phyloP scores from a whole-genome alignment of 2,113 vertebrate species.

The Vulpes lagopus region DNA sequence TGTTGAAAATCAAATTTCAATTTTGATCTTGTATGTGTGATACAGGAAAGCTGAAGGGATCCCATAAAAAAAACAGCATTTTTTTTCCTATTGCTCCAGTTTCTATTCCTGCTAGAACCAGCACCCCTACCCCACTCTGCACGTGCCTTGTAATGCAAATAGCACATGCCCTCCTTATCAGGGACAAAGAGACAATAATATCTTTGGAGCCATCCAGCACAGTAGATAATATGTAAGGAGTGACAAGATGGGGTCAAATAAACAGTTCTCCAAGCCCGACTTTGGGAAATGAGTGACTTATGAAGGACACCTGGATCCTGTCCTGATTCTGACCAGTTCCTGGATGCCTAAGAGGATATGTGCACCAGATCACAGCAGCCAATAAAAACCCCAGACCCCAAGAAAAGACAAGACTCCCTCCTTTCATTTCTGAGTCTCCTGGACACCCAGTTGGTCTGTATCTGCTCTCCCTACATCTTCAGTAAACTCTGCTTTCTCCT shows the following conservation, averaged over 20 bases:
- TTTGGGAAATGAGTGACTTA: not conserved
- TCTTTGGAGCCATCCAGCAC: not conserved
- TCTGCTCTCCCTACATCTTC: not conserved
- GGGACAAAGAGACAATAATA: not conserved
- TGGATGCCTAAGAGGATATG: not conserved
- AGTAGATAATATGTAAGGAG: not conserved
- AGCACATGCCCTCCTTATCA: not conserved
- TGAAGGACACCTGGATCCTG: not conserved
- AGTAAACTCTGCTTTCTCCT: not conserved
- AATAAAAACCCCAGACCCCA: not conserved
- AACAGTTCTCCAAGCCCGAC: not conserved
- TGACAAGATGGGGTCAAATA: not conserved
- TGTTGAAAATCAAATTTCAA: not conserved
- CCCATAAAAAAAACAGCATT: not conserved
- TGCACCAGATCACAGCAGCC: not conserved
- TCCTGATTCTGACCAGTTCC: not conserved
- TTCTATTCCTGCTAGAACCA: not conserved
- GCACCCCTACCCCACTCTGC: not conserved
- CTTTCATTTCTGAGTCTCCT: not conserved
- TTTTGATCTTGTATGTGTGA: not conserved
- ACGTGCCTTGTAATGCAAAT: not conserved
- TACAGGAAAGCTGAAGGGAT: not conserved
- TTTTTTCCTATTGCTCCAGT: not conserved
- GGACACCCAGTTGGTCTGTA: not conserved
- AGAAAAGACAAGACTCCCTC: not conserved